These are phyloP conservation scores for Lasaia peninsularis DNA, from an alignment of 1,140 invertebrate species.

Conservation along the genomic window DNA sequence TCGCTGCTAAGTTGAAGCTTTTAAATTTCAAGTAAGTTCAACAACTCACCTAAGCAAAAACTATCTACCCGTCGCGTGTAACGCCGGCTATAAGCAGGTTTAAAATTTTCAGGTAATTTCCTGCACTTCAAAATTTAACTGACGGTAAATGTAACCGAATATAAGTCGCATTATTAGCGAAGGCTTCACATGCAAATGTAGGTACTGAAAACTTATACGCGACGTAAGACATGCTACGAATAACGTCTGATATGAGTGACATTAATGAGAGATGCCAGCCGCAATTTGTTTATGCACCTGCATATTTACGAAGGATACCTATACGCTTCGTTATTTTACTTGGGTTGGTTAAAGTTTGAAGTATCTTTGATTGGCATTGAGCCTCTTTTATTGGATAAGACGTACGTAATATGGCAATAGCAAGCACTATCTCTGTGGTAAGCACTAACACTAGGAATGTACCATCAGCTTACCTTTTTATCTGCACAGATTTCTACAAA, in stretches of 20 bases:
- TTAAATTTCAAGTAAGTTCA: neutral
- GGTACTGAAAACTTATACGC: constrained; percentile 44
- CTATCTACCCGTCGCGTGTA: neutral
- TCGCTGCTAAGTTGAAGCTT: too few relatives aligned
- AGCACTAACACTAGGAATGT: too few relatives aligned
- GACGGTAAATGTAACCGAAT: constrained; percentile 41
- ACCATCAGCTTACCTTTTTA: too few relatives aligned
- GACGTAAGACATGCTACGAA: constrained; percentile 27
- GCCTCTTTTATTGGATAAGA: too few relatives aligned
- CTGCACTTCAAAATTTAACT: constrained; percentile 22
- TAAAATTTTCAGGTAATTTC: constrained; percentile 3
- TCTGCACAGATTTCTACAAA: too few relatives aligned
- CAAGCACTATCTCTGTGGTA: too few relatives aligned
- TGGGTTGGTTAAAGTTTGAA: neutral
- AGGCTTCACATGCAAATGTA: constrained; percentile 21
- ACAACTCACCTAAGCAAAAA: neutral
- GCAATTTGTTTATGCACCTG: constrained; percentile 58
- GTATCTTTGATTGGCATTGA: too few relatives aligned
- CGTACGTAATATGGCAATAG: too few relatives aligned
- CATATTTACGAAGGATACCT: constrained; percentile 28
- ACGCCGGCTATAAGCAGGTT: neutral
- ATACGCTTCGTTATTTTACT: constrained; percentile 25
- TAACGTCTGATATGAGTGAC: constrained; percentile 44
- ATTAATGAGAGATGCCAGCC: constrained; percentile 52
- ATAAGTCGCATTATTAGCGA: constrained; percentile 32